Conservation (phyloP, 2,888 invertebrate genomes). For the Thumatha senex region DNA sequence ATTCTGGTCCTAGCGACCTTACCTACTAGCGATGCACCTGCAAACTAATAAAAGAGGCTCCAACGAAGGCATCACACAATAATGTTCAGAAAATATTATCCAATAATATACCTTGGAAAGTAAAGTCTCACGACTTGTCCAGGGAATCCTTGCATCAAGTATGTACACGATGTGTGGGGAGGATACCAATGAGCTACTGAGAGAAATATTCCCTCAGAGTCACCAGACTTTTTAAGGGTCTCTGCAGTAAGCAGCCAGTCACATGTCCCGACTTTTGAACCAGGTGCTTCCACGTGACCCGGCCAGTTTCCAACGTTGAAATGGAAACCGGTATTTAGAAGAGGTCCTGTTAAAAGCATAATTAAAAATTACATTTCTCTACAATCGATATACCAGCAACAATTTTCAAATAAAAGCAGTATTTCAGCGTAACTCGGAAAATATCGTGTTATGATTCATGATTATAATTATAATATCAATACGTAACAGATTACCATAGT, state of each 20-base stretch:
- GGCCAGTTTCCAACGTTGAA: slow-evolving; percentile 98
- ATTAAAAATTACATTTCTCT: neutral
- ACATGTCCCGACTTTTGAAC: slow-evolving; percentile 93
- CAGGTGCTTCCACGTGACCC: slow-evolving; percentile 95
- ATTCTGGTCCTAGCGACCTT: too few species aligned
- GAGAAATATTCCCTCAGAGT: slow-evolving; percentile 94
- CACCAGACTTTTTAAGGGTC: slow-evolving; percentile 89
- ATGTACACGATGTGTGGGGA: slow-evolving; percentile 95
- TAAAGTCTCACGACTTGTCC: slow-evolving; percentile 95
- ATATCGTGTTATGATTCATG: too few species aligned
- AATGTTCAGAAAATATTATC: too few species aligned
- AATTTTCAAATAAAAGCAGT: too few species aligned
- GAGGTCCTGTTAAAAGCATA: slow-evolving; percentile 85
- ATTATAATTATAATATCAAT: too few species aligned
- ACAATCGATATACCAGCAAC: too few species aligned
- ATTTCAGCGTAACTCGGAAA: too few species aligned
- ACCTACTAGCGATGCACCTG: too few species aligned
- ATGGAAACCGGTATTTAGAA: slow-evolving; percentile 96
- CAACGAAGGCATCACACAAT: too few species aligned
- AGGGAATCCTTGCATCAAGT: slow-evolving; percentile 92
- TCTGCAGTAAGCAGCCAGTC: slow-evolving; percentile 95
- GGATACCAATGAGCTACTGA: slow-evolving; percentile 98
- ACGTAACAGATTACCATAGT: too few species aligned
- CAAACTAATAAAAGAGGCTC: too few species aligned
- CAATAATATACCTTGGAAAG: slow-evolving; percentile 89